Evolutionary conservation across 2,113 vertebrate species (phyloP).

Genomic region (Numenius arquata): DNA sequence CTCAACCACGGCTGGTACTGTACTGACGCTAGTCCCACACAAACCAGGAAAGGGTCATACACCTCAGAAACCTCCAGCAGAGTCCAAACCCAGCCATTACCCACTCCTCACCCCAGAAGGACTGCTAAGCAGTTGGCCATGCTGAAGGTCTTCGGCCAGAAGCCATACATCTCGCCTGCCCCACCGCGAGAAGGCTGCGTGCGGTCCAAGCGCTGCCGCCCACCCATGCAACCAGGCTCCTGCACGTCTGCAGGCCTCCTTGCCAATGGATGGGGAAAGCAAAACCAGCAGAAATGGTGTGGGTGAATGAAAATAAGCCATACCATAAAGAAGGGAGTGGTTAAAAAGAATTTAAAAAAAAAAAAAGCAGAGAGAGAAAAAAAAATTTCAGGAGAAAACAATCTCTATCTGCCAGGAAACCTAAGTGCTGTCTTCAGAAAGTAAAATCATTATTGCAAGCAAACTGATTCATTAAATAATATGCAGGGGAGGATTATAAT

Average conservation of each 20-base stretch:
- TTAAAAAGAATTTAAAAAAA: background rate
- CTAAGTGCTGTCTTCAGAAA: background rate
- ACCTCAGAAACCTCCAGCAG: background rate
- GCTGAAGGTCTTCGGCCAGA: background rate
- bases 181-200: fast-evolving
- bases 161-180: background rate
- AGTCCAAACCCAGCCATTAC: background rate
- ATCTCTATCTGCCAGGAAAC: background rate
- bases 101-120: background rate
- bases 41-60: background rate
- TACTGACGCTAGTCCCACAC: background rate
- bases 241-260: background rate
- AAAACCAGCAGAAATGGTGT: background rate
- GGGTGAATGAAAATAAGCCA: background rate
- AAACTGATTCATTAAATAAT: conserved; percentile 48
- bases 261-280: background rate
- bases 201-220: background rate
- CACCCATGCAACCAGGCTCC: background rate
- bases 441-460: conserved; percentile 20
- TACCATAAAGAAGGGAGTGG: background rate
- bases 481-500: conserved; percentile 27
- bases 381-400: background rate
- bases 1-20: background rate
- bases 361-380: fast-evolving
- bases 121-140: background rate